phyloP scores from a whole-genome alignment of 2,797 vertebrate genomes.

The Darevskia nairensis region DNA sequence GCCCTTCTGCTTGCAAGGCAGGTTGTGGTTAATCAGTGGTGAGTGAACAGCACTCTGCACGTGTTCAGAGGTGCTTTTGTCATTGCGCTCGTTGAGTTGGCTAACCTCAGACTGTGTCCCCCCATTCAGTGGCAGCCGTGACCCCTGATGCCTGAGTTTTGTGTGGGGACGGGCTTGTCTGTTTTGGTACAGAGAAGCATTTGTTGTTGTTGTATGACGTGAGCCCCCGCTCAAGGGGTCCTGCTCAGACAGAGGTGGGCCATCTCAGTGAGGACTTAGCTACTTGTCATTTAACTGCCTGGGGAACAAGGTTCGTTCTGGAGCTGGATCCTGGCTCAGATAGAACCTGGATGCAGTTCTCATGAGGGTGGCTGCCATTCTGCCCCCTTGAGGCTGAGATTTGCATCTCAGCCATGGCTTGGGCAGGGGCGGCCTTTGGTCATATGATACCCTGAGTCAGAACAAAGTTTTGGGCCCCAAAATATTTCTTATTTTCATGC shows the following conservation, averaged over 20 bases:
- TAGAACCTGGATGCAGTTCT: background rate
- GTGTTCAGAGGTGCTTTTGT: background rate
- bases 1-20: background rate
- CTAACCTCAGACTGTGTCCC: background rate
- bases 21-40: too few species aligned
- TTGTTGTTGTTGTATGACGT: too few species aligned
- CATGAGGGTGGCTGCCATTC: background rate
- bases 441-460: too few species aligned
- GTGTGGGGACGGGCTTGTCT: background rate
- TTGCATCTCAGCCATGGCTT: background rate
- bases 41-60: background rate
- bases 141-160: background rate
- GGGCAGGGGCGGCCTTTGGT: too few species aligned
- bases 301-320: too few species aligned
- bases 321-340: background rate
- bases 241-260: background rate
- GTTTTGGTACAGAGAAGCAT: too few species aligned
- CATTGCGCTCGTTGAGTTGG: background rate
- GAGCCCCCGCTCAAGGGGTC: background rate
- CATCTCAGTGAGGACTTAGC: background rate
- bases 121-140: too few species aligned
- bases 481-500: too few species aligned
- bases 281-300: background rate
- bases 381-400: background rate
- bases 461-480: too few species aligned